phyloP scores from a whole-genome alignment of 1,140 invertebrate genomes.

The Tenebrio molitor region DNA sequence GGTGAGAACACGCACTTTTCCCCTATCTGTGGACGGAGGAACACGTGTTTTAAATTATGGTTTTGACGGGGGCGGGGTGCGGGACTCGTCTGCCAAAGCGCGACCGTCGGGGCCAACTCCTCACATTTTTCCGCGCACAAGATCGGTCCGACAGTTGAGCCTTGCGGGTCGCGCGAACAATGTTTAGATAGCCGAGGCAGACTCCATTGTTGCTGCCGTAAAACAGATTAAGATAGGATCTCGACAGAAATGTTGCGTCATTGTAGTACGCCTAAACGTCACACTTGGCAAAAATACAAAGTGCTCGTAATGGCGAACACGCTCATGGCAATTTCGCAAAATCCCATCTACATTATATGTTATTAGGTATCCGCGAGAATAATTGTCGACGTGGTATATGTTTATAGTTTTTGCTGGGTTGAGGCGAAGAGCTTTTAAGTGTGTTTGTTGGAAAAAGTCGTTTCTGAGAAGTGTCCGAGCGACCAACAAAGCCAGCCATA shows the following conservation, averaged over 20 bases:
- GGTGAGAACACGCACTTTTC: conserved; percentile 38
- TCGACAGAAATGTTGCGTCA: conserved; percentile 58
- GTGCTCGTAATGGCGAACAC: conserved; percentile 28
- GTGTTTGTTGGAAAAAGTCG: too few relatives aligned
- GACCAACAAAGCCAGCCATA: too few relatives aligned
- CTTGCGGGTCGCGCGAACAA: too few relatives aligned
- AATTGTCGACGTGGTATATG: conserved; percentile 4
- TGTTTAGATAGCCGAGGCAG: conserved; percentile 8
- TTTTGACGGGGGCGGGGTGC: too few relatives aligned
- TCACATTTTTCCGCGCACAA: too few relatives aligned
- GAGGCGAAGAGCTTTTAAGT: neutral
- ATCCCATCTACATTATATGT: neutral
- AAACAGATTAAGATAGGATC: conserved; percentile 58
- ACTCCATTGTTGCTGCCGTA: conserved; percentile 37
- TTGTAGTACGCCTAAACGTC: conserved; percentile 54
- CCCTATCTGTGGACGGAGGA: neutral
- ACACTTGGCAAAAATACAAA: conserved; percentile 40
- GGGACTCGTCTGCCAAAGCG: too few relatives aligned
- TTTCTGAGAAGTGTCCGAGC: too few relatives aligned
- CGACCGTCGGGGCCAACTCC: too few relatives aligned
- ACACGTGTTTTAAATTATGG: conserved; percentile 37
- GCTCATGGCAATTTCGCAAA: conserved; percentile 15
- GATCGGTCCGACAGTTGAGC: too few relatives aligned
- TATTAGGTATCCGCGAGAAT: neutral
- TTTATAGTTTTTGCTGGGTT: neutral